Percentiles rank a stretch among this genome's conserved stretches.
Evolutionary conservation across 2,888 invertebrate species (phyloP).

Genomic region (Scaptomyza polygonia): DNA sequence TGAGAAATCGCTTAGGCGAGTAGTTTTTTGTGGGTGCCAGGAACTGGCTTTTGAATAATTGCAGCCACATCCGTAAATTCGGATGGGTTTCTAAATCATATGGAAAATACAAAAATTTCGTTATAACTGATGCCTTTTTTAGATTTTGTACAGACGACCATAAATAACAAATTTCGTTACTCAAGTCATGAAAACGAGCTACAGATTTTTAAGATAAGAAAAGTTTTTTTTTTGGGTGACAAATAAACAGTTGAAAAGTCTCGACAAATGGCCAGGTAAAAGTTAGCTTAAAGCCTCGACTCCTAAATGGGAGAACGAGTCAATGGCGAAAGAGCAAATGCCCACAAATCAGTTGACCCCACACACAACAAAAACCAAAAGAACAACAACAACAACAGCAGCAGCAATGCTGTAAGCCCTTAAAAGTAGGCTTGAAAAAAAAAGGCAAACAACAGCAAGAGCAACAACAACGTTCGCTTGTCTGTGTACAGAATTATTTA

Average conservation of each 20-base stretch:
- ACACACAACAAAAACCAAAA: conserved; percentile 26
- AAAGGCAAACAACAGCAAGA: conserved; percentile 28
- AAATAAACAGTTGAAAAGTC: conserved; percentile 4
- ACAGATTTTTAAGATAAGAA: conserved; percentile 8
- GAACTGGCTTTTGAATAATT: conserved; percentile 65
- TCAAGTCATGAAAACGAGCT: background rate
- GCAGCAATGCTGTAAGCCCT: conserved; percentile 11
- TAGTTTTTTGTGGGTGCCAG: conserved; percentile 55
- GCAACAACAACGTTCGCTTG: conserved; percentile 32
- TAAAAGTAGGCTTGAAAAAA: conserved; percentile 44
- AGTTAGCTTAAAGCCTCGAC: background rate
- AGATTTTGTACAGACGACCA: background rate
- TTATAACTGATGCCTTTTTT: conserved; percentile 11
- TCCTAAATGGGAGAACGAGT: conserved; percentile 3
- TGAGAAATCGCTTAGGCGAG: conserved; percentile 71
- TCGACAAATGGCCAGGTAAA: background rate
- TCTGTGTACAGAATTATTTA: conserved; percentile 65
- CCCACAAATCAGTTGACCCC: conserved; percentile 44
- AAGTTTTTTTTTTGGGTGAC: background rate
- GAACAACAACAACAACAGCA: conserved; percentile 13
- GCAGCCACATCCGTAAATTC: conserved; percentile 28
- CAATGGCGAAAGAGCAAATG: conserved; percentile 23
- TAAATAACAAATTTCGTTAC: background rate
- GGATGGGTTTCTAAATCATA: conserved; percentile 40
- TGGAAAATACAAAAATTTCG: conserved; percentile 17